Conservation (phyloP, 2,113 vertebrate species). For the Lepus americanus region DNA sequence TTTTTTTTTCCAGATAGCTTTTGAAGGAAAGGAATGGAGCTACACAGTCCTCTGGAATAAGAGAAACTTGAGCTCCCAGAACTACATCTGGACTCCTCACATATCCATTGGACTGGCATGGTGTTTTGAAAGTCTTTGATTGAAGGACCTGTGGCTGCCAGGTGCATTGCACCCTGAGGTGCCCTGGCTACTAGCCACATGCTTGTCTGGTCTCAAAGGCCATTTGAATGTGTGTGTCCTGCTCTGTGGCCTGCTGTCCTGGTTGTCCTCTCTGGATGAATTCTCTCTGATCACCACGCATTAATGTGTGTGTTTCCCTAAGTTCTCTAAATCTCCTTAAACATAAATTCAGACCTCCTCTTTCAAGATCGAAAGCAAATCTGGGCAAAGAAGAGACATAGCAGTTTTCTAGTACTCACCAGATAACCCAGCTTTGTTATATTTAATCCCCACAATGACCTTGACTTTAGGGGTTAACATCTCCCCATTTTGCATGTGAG, state of each 20-base stretch:
- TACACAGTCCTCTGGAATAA: neutral
- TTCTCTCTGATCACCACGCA: neutral
- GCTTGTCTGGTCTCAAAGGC: neutral
- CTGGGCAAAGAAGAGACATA: neutral
- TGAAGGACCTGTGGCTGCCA: neutral
- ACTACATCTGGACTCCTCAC: neutral
- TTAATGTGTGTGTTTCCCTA: neutral
- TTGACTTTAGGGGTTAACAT: neutral
- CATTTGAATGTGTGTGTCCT: neutral
- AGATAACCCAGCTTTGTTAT: neutral
- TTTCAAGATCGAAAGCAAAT: neutral
- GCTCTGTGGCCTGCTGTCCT: neutral
- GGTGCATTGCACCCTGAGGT: neutral
- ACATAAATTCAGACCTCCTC: neutral
- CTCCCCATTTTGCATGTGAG: neutral
- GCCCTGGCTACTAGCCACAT: neutral
- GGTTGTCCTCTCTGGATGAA: neutral
- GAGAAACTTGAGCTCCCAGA: neutral
- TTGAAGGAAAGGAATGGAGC: neutral
- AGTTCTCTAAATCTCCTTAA: neutral
- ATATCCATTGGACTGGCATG: neutral
- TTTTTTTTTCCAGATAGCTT: neutral
- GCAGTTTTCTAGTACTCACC: neutral
- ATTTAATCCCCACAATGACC: neutral
- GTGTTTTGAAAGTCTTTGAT: neutral